Conservation (phyloP, 2,888 invertebrate species). For the Plagiodera versicolora region DNA sequence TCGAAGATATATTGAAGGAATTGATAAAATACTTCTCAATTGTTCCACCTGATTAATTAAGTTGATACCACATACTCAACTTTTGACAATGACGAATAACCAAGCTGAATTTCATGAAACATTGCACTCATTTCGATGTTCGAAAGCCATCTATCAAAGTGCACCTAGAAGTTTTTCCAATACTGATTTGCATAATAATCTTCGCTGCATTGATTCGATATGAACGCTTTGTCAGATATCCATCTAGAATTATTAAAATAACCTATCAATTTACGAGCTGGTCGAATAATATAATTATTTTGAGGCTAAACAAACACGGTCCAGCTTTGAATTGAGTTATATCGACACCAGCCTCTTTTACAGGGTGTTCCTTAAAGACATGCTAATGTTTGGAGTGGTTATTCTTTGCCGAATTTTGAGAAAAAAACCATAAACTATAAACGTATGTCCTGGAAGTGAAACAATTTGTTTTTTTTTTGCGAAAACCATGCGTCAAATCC, state of each 20-base stretch:
- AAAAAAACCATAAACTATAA: too few species aligned
- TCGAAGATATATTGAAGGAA: too few species aligned
- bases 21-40: too few species aligned
- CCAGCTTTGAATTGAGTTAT: not conserved
- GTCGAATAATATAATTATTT: not conserved
- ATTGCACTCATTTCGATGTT: not conserved
- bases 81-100: not conserved
- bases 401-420: too few species aligned
- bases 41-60: too few species aligned
- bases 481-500: too few species aligned
- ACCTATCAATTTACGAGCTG: not conserved
- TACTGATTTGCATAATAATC: conserved; percentile 13
- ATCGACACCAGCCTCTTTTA: too few species aligned
- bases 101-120: conserved; percentile 2
- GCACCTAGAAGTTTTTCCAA: not conserved
- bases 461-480: too few species aligned
- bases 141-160: conserved; percentile 8
- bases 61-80: too few species aligned
- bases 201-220: conserved; percentile 2
- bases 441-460: too few species aligned
- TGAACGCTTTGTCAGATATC: conserved; percentile 2
- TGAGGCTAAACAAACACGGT: not conserved
- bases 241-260: not conserved
- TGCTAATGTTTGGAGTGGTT: too few species aligned
- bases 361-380: too few species aligned